phyloP scores from a whole-genome alignment of 92 coral and sea anemone genomes.

The Siderastrea radians region DNA sequence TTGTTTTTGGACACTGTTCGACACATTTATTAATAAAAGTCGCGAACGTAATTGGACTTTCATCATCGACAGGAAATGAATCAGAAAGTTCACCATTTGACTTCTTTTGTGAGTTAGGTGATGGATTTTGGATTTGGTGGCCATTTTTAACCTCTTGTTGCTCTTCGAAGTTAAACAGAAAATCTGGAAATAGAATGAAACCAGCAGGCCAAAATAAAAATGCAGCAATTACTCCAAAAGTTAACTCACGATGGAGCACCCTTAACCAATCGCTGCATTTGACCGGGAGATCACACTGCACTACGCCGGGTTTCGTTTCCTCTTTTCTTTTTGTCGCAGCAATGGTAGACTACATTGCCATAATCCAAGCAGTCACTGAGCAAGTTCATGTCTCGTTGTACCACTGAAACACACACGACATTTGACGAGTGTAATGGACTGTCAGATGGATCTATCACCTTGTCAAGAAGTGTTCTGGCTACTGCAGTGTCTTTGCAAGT shows the following conservation, averaged over 20 bases:
- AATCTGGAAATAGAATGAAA: neutral
- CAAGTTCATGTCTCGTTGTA: neutral
- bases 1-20: neutral
- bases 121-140: neutral
- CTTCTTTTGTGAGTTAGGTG: neutral
- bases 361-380: neutral
- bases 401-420: slow-evolving; percentile 10
- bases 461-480: neutral
- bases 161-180: neutral
- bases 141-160: neutral
- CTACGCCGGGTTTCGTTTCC: neutral
- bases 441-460: neutral
- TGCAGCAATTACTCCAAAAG: neutral
- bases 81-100: neutral
- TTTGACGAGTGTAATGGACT: neutral
- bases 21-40: neutral
- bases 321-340: neutral
- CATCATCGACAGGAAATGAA: neutral
- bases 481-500: neutral
- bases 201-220: slow-evolving; percentile 7
- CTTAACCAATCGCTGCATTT: neutral
- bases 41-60: neutral
- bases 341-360: neutral
- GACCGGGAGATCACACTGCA: neutral
- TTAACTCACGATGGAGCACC: neutral